phyloP scores from a whole-genome alignment of 1,140 invertebrate genomes.

The Diploscapter pachys region DNA sequence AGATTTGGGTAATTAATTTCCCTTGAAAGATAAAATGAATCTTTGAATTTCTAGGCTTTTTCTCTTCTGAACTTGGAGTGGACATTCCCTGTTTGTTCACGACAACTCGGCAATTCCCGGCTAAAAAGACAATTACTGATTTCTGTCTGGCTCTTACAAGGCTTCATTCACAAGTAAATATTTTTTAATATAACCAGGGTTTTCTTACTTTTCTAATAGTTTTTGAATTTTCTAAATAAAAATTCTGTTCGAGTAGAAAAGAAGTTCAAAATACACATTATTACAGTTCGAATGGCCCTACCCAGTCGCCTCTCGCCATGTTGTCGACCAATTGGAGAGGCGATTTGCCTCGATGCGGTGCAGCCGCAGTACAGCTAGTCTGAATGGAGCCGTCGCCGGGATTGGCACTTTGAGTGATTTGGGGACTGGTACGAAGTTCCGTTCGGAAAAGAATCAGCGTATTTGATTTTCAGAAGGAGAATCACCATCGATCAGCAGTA shows the following conservation, averaged over 20 bases:
- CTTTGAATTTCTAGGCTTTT: constrained; percentile 41
- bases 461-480: too few relatives aligned
- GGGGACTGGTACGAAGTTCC: too few relatives aligned
- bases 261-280: constrained; percentile 7
- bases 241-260: background rate
- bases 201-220: too few relatives aligned
- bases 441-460: too few relatives aligned
- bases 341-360: constrained; percentile 19
- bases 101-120: constrained; percentile 22
- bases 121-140: constrained; percentile 17
- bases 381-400: constrained; percentile 1
- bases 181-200: too few relatives aligned
- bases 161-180: constrained; percentile 41
- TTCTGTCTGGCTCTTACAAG: constrained; percentile 54
- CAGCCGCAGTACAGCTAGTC: constrained; percentile 20
- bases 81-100: constrained; percentile 42
- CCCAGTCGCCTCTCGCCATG: constrained; percentile 40
- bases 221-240: too few relatives aligned
- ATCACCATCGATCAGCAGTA: too few relatives aligned
- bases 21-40: constrained; percentile 7
- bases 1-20: constrained; percentile 43
- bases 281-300: constrained; percentile 54
- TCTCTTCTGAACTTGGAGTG: constrained; percentile 48
- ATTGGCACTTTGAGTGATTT: too few relatives aligned
- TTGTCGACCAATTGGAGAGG: constrained; percentile 32